Percentiles rank a stretch among this genome's conserved stretches.
Conservation (phyloP, 2,113 vertebrate genomes). For the Lampris incognitus region DNA sequence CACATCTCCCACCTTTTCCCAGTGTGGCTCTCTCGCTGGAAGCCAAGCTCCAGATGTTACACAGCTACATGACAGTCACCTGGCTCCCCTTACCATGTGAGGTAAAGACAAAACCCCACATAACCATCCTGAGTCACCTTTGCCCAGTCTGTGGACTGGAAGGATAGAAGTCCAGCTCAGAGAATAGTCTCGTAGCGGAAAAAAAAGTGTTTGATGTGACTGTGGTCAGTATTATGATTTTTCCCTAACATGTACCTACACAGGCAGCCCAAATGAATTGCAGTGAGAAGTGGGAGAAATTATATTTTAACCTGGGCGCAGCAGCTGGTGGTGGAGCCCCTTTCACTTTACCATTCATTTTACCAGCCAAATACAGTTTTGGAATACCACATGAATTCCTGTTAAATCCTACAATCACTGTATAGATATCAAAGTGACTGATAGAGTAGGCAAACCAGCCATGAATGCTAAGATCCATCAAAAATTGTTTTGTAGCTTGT, state of each 20-base stretch:
- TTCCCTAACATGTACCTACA: background rate
- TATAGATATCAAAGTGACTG: background rate
- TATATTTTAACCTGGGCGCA: background rate
- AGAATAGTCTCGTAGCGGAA: background rate
- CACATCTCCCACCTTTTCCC: background rate
- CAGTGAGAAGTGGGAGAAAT: background rate
- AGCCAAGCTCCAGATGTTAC: slow-evolving; percentile 93
- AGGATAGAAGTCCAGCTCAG: background rate
- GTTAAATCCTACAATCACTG: background rate
- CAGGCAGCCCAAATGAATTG: background rate
- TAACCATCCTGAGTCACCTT: background rate
- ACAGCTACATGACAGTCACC: slow-evolving; percentile 95
- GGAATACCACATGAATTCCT: background rate
- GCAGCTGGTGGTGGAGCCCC: background rate
- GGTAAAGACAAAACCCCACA: slow-evolving; percentile 76
- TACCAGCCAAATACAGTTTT: background rate
- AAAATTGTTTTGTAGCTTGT: background rate
- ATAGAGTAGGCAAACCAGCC: background rate
- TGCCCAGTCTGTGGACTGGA: background rate
- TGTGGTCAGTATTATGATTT: background rate
- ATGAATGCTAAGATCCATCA: too few relatives aligned
- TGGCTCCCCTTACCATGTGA: slow-evolving; percentile 95
- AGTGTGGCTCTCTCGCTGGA: slow-evolving; percentile 94
- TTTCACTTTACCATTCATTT: background rate
- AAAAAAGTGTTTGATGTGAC: background rate